Base-by-base conservation (phyloP, 1,140 invertebrate species). In the Zophobas atratus region DNA sequence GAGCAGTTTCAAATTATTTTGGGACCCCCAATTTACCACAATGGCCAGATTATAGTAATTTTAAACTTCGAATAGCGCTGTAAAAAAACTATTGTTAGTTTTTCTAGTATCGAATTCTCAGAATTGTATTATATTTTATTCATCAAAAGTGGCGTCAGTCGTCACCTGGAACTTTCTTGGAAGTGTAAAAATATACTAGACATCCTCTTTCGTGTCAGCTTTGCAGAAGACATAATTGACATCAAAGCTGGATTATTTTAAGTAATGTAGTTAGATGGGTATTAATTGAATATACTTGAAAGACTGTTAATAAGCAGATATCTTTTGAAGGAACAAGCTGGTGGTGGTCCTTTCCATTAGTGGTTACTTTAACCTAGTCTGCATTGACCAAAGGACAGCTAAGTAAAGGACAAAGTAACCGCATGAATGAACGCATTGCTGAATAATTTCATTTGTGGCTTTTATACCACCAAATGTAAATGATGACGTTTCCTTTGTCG, bases 371-470 rank as follows among this genome's bases (percentile, higher is more conserved):
- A 75, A 75, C 73, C 73, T 57, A 49, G 55, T 48, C 51, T 60
- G 6, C 53, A 72, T 72, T 72, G 70, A 72, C 70, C 53, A 75
- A 57, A 49, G 73, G 56, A 60, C 53, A 48, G 46, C 56, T 60
- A 75, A 75, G 73, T 56, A 60, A 75, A 75, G 73, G 55, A 75
- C 73, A 75, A 75, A 75, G 73, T 75, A 60, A 60, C 73, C 73
- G 56, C 73, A 39, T 60, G 55, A 60, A 75, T 39, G 72, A 56
- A 75, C 48, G 41, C 41, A 57, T 57, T 57, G 73, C 73, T 57
- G 53, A 43, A 57, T 75, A 75, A 75, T 75, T 75, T 56, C 73
- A 60, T 75, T 75, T 75, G 73, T 57, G 73, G 73, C 55, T 75
- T 57, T 75, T 49, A 41, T 39, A 60, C 43, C 39, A 60, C 73